A percentile compares a stretch with the other conserved stretches of the same genome.
Evolutionary conservation across 37 sponge, comb jelly and placozoan species (phyloP).

Genomic region (Agelas oroides): DNA sequence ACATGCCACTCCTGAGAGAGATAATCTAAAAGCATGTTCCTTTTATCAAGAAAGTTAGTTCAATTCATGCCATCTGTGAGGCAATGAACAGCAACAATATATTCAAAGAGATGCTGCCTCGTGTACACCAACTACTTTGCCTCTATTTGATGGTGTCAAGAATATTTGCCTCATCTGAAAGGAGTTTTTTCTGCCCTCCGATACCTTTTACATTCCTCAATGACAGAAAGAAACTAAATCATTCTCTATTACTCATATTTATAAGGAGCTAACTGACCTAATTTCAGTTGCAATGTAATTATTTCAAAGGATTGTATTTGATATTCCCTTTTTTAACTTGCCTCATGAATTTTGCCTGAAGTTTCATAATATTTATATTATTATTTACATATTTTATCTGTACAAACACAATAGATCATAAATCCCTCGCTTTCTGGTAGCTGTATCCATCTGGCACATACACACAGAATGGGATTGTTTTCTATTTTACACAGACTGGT

Average conservation of each 20-base stretch:
- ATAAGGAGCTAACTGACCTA: constrained; percentile 53
- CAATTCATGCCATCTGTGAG: constrained; percentile 60
- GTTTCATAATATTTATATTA: too few species aligned
- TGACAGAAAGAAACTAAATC: constrained; percentile 73
- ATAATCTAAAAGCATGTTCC: constrained; percentile 46
- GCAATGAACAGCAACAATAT: constrained; percentile 45
- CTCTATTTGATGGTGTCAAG: constrained; percentile 74
- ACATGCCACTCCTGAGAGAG: constrained; percentile 55
- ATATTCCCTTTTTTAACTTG: too few species aligned
- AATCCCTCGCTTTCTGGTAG: too few species aligned
- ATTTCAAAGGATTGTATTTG: too few species aligned
- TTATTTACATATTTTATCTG: too few species aligned
- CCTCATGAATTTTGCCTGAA: too few species aligned
- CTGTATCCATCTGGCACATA: too few species aligned
- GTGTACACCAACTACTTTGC: constrained; percentile 51
- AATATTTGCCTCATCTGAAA: constrained; percentile 71
- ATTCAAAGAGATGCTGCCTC: constrained; percentile 41
- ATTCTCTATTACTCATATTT: constrained; percentile 59
- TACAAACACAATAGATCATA: too few species aligned
- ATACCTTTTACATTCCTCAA: constrained; percentile 49
- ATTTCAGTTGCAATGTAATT: constrained; percentile 36
- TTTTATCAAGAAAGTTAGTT: constrained; percentile 55
- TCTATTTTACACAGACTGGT: too few species aligned
- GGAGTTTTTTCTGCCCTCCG: constrained; percentile 63
- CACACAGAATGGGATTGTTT: too few species aligned